Base-by-base conservation (phyloP, 1,140 invertebrate genomes). In the Chionoecetes opilio region DNA sequence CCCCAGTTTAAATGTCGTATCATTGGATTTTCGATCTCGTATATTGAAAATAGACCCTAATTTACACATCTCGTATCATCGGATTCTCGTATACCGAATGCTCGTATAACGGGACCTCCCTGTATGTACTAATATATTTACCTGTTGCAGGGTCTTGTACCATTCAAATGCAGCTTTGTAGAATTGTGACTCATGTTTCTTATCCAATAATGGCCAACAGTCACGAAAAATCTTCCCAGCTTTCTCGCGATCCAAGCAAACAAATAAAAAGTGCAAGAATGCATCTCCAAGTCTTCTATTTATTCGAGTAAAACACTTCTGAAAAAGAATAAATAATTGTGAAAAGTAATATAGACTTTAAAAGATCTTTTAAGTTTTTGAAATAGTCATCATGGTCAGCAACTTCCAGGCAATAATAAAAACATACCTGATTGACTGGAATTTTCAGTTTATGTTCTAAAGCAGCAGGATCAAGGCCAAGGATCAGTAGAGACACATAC, bases 151-250 rank as follows among this genome's bases (percentile, higher is more conserved):
- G 21, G 31, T 32, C 93, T 96, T 96, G 95, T 96, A 96, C 95
- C 93, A 94, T 37, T 96, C 95, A 88, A 96, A 96, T 86, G 95
- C 85, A n/a, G 93, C 93, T 63, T 88, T 96, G 85, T 96, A 85
- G 38, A 96, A 96, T 82, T 94, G 95, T 26, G 93, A 53, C 46
- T 96, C 95, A 29, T 92, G 93, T 29, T 91, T 91, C 93, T 93
- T 94, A 29, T 96, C 95, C 31, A 94, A n/a, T 26, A 94, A 34
- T 31, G 95, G 95, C 95, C 95, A 96, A 26, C 95, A 96, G 90
- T 96, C 95, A 35, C 95, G 90, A 84, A 96, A 96, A 29, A 92
- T 84, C 34, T 94, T 94, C 6, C 31, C 46, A 11, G 93, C 93
- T n/a, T 88, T 84, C 29, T 96, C 95, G 35, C 38, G 84, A 53